Evolutionary conservation across 2,797 vertebrate species (phyloP).

Genomic region (Heliangelus exortis): DNA sequence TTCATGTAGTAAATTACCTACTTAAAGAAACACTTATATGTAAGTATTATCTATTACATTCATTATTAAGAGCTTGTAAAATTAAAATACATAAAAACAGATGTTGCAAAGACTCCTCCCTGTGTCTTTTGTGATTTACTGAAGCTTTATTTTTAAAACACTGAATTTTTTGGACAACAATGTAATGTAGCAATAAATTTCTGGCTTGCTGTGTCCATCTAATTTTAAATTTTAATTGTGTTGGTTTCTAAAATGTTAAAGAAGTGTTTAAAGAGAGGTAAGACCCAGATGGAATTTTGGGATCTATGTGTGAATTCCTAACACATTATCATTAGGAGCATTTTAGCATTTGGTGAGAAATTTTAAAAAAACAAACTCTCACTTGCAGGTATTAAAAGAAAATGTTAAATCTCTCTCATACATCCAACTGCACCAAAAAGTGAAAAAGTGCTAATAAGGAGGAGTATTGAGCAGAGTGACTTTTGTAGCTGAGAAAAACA

Average conservation of each 20-base stretch:
- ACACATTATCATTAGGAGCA: not conserved
- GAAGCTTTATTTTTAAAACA: not conserved
- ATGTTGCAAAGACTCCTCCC: not conserved
- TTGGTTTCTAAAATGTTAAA: not conserved
- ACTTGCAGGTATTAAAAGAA: not conserved
- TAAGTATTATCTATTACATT: not conserved
- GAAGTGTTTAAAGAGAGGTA: not conserved
- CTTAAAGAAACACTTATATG: not conserved
- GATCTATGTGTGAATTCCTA: not conserved
- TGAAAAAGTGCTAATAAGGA: constrained; percentile 15
- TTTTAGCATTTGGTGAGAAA: not conserved
- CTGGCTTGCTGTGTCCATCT: not conserved
- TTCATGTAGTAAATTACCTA: not conserved
- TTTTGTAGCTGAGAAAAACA: constrained; percentile 48
- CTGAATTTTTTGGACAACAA: not conserved
- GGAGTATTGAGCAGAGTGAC: not conserved
- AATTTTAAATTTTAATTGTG: not conserved
- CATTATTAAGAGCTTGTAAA: not conserved
- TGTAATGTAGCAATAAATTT: not conserved
- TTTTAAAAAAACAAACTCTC: not conserved
- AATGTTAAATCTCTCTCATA: not conserved
- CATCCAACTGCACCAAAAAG: not conserved
- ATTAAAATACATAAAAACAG: not conserved
- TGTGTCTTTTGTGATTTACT: not conserved
- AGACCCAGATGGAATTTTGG: not conserved